Conservation (phyloP, 1,140 invertebrate species). For the Formica selysi region DNA sequence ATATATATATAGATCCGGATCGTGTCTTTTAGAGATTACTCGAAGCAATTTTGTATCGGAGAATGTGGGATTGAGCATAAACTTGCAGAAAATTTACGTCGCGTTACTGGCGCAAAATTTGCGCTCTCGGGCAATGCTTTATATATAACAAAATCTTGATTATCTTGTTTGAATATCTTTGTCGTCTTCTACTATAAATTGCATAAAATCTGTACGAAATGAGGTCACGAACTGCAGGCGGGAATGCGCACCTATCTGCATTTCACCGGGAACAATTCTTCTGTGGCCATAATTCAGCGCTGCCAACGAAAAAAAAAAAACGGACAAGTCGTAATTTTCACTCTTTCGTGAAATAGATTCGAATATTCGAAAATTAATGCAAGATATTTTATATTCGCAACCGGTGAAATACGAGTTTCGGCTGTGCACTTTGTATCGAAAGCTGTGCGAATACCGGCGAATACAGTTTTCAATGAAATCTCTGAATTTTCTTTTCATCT, state of each 20-base stretch:
- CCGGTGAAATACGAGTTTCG: conserved; percentile 43
- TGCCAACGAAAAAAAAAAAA: not conserved
- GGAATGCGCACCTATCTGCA: conserved; percentile 33
- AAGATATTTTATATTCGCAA: conserved; percentile 58
- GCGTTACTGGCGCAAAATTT: not conserved
- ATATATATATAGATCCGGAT: not conserved
- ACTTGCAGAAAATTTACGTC: conserved; percentile 2
- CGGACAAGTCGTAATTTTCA: conserved; percentile 49
- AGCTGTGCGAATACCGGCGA: not conserved
- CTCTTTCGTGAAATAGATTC: conserved; percentile 53
- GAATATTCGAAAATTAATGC: conserved; percentile 62
- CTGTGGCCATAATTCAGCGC: conserved; percentile 35
- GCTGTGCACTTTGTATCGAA: conserved; percentile 1
- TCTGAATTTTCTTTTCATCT: not conserved
- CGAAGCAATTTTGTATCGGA: not conserved
- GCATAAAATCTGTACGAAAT: conserved; percentile 62
- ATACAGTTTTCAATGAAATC: conserved; percentile 15
- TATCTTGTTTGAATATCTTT: conserved; percentile 54
- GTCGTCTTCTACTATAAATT: conserved; percentile 54
- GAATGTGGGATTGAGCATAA: not conserved
- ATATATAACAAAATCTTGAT: conserved; percentile 46
- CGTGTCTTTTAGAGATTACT: conserved; percentile 19
- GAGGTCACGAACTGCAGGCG: conserved; percentile 36
- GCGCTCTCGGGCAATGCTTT: conserved; percentile 1
- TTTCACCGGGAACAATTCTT: conserved; percentile 60